Evolutionary conservation across 2,888 invertebrate species (phyloP).

Genomic region (Chironomus riparius): DNA sequence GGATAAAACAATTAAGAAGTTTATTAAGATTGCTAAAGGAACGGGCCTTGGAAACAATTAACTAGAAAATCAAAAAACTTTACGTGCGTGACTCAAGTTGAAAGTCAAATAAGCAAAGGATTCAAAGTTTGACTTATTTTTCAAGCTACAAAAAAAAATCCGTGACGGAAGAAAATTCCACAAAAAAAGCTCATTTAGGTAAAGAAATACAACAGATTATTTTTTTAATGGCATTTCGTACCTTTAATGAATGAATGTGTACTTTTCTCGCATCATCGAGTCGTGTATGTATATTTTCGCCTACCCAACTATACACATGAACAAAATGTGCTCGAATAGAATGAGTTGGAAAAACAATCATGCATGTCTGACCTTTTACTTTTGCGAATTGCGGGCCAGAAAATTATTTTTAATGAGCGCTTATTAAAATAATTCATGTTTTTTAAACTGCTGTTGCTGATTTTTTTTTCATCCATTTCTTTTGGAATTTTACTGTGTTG

Average conservation of each 20-base stretch:
- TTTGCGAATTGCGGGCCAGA: background rate
- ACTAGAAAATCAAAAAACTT: background rate
- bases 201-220: too few species aligned
- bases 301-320: too few species aligned
- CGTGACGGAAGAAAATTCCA: too few species aligned
- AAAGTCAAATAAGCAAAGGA: too few species aligned
- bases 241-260: background rate
- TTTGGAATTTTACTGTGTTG: too few species aligned
- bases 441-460: background rate
- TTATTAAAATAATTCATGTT: slow-evolving; percentile 5
- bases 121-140: too few species aligned
- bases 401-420: slow-evolving; percentile 13
- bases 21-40: background rate
- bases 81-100: background rate
- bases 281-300: too few species aligned
- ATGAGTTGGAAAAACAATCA: background rate
- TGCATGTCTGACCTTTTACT: slow-evolving; percentile 9
- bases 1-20: background rate
- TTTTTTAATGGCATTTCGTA: background rate
- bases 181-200: too few species aligned
- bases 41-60: background rate
- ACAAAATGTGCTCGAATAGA: too few species aligned
- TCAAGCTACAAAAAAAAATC: too few species aligned
- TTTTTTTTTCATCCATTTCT: background rate
- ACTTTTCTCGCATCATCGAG: background rate